Conservation (phyloP, 1,140 invertebrate genomes). For the Diabrotica undecimpunctata region DNA sequence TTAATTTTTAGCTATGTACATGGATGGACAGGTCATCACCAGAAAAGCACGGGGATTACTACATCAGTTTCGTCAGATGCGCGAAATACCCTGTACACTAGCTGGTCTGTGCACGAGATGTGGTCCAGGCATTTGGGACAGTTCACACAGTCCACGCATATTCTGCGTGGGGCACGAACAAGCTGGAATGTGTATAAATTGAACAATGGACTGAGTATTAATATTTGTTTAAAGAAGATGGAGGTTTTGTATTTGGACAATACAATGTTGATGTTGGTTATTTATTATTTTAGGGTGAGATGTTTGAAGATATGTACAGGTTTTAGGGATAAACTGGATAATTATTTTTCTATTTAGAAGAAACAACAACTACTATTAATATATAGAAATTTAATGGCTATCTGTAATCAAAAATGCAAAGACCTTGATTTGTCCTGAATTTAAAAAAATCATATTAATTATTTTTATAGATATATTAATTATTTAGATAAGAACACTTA, state of each 20-base stretch:
- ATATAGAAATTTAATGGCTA: no score
- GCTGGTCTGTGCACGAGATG: slow-evolving; percentile 81
- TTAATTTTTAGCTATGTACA: slow-evolving; percentile 76
- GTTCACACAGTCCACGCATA: slow-evolving; percentile 74
- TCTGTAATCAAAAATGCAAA: no score
- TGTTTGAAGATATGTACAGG: not conserved
- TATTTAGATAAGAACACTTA: no score
- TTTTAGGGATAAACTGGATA: no score
- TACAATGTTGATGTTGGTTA: not conserved
- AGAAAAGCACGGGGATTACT: slow-evolving; percentile 88
- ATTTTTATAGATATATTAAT: no score
- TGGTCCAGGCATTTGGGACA: slow-evolving; percentile 91
- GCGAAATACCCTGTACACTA: slow-evolving; percentile 83
- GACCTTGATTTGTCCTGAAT: no score
- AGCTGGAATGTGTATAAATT: not conserved
- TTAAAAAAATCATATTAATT: no score
- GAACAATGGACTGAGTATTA: slow-evolving; percentile 4
- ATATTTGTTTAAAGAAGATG: no score
- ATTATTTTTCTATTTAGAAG: no score
- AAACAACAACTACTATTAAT: no score
- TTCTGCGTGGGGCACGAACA: slow-evolving; percentile 51
- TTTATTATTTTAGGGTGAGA: not conserved
- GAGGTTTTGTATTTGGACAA: not conserved
- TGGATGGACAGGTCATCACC: slow-evolving; percentile 87
- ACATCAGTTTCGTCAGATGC: slow-evolving; percentile 80